Percentiles rank a stretch among this genome's conserved stretches.
Conservation (phyloP, 2,797 vertebrate genomes). For the Macropodus opercularis region DNA sequence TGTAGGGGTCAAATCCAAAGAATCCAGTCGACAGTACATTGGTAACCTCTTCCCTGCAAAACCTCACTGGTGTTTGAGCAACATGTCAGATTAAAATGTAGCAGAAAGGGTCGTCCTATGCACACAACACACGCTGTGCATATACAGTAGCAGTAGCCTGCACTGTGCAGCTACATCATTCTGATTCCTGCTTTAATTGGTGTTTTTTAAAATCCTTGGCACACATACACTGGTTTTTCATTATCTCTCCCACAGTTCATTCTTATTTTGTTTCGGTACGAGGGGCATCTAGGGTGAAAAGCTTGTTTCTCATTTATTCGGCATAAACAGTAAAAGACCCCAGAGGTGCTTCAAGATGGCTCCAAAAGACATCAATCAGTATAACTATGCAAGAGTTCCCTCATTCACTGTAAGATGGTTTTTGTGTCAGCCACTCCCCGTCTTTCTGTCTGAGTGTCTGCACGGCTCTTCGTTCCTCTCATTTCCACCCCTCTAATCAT, state of each 20-base stretch:
- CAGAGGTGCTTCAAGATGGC: constrained; percentile 11
- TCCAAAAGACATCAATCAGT: constrained; percentile 44
- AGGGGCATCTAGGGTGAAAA: constrained; percentile 12
- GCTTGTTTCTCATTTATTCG: constrained; percentile 19
- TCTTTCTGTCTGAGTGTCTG: constrained; percentile 35
- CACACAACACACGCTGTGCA: background rate
- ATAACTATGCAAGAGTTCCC: constrained; percentile 31
- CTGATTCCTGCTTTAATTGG: background rate
- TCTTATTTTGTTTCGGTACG: constrained; percentile 8
- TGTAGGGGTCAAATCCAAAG: background rate
- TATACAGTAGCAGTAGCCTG: constrained; percentile 24
- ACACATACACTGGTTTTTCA: background rate
- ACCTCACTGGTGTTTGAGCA: constrained; percentile 17
- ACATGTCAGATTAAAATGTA: constrained; percentile 3
- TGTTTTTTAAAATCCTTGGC: constrained; percentile 12
- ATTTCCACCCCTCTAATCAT: constrained; percentile 60
- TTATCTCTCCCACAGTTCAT: background rate
- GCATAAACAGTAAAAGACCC: constrained; percentile 24
- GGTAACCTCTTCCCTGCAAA: constrained; percentile 14
- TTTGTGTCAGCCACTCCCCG: constrained; percentile 35
- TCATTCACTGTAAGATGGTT: constrained; percentile 31
- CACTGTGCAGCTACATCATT: constrained; percentile 6
- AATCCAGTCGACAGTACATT: constrained; percentile 1
- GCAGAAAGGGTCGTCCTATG: background rate
- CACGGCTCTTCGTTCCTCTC: constrained; percentile 46